Conservation (phyloP, 2,113 vertebrate genomes). For the Isurus oxyrinchus region DNA sequence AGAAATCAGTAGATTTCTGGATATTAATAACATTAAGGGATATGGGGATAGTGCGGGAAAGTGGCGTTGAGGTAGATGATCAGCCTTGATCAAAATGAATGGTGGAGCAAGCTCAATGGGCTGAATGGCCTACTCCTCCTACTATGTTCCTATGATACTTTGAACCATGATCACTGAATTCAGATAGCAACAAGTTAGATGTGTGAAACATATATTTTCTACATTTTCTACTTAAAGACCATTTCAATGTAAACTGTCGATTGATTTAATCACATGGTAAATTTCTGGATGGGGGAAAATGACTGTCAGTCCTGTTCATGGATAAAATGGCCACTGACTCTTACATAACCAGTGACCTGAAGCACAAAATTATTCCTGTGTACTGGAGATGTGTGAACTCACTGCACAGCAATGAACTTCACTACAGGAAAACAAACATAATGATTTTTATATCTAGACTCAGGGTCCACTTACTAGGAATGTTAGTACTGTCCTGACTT, state of each 20-base stretch:
- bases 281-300: neutral
- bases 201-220: no score
- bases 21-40: no score
- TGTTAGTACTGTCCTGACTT: neutral
- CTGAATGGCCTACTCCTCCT: no score
- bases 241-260: neutral
- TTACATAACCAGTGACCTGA: neutral
- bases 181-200: neutral
- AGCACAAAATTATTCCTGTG: neutral
- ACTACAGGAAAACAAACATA: neutral
- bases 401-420: neutral
- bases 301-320: neutral
- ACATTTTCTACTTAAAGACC: neutral
- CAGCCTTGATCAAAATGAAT: no score
- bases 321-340: neutral
- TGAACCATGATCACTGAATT: neutral
- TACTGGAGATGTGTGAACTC: neutral
- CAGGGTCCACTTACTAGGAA: neutral
- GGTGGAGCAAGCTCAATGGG: no score
- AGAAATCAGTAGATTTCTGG: no score
- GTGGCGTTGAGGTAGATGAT: no score
- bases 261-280: neutral
- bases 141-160: neutral
- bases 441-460: neutral
- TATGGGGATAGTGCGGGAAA: no score